Base-by-base conservation (phyloP, 2,888 invertebrate genomes). In the Papilio elwesi region DNA sequence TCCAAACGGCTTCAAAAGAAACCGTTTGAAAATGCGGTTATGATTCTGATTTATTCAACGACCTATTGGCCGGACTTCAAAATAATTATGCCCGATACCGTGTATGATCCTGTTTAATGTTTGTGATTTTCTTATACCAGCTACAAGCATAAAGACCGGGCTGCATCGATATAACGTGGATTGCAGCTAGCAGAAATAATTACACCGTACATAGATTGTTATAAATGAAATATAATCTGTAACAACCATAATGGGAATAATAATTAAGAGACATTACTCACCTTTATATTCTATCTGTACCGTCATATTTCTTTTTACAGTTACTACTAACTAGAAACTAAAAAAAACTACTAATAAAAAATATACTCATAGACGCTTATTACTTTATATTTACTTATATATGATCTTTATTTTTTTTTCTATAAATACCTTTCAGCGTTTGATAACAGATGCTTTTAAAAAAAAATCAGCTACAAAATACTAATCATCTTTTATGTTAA, bases 91-190 rank as follows among this genome's bases (percentile, higher is more conserved):
- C 77, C 68, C 76, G 78, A 80, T 81, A 77, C 75, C 77, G 78
- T 76, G 74, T 81, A 81, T 80, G 77, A 81, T 84, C 82, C 82
- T 79, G 80, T 80, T 77, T 84, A 82, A 87, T 87, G 83, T 80
- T 80, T 77, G 80, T 79, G 83, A 87, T 87, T 85, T 84, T 81
- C 83, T 81, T 82, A 80, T 83, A 83, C 83, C 82, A 80, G 82
- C 83, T 81, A 82, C 82, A 82, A 82, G 80, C 81, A 82, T 84
- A 84, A 85, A 82, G 81, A 83, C 84, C 85, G 86, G 83, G 85
- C 78, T 76, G 74, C 72, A 76, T 77, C 84, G 85, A 85, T 85
- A 84, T 80, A 79, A 78, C 76, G 79, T 77, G 77, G 76, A 78
- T 79, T 80, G 80, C 75, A 77, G 77, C 76, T 74, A 78, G 80